Percentiles rank a stretch among this genome's conserved stretches.
Evolutionary conservation across 2,888 invertebrate species (phyloP).

Genomic region (Watsonalla cultraria): DNA sequence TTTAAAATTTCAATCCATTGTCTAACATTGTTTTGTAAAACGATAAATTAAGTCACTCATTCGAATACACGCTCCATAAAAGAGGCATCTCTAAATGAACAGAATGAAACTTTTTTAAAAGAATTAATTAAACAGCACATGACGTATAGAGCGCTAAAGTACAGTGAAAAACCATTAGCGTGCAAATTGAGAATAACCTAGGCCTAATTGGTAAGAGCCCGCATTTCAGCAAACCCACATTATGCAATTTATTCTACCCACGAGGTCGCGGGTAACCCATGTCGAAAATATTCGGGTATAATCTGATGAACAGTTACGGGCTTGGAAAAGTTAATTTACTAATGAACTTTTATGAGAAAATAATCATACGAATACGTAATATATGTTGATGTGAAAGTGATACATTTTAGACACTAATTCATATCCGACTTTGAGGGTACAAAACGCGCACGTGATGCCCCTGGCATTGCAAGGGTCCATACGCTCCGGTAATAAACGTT

Average conservation of each 20-base stretch:
- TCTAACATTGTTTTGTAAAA: background rate
- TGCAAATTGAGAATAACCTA: slow-evolving; percentile 19
- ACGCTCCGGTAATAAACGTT: too few relatives aligned
- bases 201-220: slow-evolving; percentile 24
- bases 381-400: too few relatives aligned
- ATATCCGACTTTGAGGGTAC: too few relatives aligned
- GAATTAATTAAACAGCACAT: slow-evolving; percentile 8
- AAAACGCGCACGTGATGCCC: too few relatives aligned
- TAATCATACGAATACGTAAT: too few relatives aligned
- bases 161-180: slow-evolving; percentile 54
- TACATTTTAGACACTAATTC: too few relatives aligned
- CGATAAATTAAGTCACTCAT: background rate
- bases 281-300: too few relatives aligned
- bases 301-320: too few relatives aligned
- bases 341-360: too few relatives aligned
- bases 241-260: slow-evolving; percentile 6
- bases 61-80: background rate
- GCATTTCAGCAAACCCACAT: slow-evolving; percentile 17
- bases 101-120: background rate
- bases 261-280: background rate
- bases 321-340: too few relatives aligned
- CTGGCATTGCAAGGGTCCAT: too few relatives aligned
- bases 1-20: slow-evolving; percentile 21
- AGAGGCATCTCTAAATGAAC: background rate
- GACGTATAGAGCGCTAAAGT: slow-evolving; percentile 35